These are phyloP conservation scores for Nothoprocta perdicaria DNA, from an alignment of 2,113 vertebrate species.

Conservation along the genomic window DNA sequence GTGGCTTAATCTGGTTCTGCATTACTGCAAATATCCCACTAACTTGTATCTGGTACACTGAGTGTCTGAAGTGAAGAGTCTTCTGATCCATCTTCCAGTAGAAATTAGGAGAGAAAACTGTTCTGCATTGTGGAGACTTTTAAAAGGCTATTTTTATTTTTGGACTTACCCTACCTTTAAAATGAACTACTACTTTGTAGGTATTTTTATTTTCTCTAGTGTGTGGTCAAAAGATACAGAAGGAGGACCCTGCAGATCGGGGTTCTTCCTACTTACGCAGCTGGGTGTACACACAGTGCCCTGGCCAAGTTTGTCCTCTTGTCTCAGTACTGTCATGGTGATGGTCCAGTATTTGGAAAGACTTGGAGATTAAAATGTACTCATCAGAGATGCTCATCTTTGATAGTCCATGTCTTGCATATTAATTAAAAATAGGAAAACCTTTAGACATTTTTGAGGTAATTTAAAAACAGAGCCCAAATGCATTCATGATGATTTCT, in stretches of 20 bases:
- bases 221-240: background rate
- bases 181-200: background rate
- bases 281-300: background rate
- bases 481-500: background rate
- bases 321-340: background rate
- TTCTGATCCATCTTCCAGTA: background rate
- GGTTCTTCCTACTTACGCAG: background rate
- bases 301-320: background rate
- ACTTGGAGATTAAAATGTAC: background rate
- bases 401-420: background rate
- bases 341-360: background rate
- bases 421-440: background rate
- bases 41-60: background rate
- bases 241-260: background rate
- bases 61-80: background rate
- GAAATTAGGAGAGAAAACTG: background rate
- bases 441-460: background rate
- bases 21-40: background rate
- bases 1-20: background rate
- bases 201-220: background rate
- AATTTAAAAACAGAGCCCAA: background rate
- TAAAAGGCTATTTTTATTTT: background rate
- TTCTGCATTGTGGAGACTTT: background rate
- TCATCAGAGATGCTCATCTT: background rate
- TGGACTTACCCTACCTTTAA: background rate